Evolutionary conservation across 2,113 vertebrate species (phyloP).

Genomic region (Desmodus rotundus): DNA sequence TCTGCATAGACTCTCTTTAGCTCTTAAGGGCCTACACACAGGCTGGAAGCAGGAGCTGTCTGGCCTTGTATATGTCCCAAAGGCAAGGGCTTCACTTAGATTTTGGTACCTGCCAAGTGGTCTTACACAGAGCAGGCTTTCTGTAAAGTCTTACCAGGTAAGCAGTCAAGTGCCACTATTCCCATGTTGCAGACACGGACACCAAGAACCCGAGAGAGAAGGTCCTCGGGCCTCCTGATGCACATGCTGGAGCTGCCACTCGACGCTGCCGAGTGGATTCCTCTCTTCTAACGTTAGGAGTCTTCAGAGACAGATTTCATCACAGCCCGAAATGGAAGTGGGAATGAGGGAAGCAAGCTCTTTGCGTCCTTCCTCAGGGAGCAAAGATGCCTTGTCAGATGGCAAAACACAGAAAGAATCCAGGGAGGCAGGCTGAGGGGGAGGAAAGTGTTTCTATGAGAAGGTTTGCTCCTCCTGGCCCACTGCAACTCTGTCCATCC

Average conservation of each 20-base stretch:
- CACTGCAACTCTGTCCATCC: not conserved
- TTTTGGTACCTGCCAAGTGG: not conserved
- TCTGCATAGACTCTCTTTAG: not conserved
- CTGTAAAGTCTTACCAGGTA: not conserved
- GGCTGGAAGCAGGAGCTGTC: not conserved
- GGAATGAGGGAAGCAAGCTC: not conserved
- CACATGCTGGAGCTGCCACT: not conserved
- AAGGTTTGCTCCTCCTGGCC: not conserved
- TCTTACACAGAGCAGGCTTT: not conserved
- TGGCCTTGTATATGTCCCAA: not conserved
- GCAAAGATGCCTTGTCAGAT: not conserved
- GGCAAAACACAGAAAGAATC: not conserved
- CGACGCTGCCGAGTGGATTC: not conserved
- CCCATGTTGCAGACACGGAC: not conserved
- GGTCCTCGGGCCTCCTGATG: not conserved
- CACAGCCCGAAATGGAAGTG: not conserved
- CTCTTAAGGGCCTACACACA: rapidly evolving
- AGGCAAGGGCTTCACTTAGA: not conserved
- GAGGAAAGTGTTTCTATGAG: not conserved
- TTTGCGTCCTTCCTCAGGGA: not conserved
- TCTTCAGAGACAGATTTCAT: not conserved
- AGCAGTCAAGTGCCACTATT: not conserved
- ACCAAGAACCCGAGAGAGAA: not conserved
- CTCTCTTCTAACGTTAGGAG: not conserved
- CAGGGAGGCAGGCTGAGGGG: not conserved